Conservation (phyloP, 2,113 vertebrate species). For the Cercopithecus mona region DNA sequence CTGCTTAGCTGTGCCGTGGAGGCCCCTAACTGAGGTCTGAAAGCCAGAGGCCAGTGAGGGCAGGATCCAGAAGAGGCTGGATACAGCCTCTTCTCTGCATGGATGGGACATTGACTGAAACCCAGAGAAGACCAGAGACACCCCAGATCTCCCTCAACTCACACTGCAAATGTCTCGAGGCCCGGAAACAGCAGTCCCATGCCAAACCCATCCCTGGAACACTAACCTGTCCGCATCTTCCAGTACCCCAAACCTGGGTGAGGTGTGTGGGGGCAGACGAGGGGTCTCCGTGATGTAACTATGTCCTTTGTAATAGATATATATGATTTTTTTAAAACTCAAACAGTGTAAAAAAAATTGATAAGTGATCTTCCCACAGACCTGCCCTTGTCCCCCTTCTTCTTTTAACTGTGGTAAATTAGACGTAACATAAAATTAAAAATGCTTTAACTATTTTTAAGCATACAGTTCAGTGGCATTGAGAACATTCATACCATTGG, state of each 20-base stretch:
- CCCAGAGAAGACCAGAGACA: not conserved
- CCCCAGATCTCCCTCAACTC: not conserved
- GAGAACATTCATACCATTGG: rapidly evolving
- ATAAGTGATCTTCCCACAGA: not conserved
- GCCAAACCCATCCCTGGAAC: not conserved
- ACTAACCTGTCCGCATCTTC: not conserved
- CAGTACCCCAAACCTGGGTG: rapidly evolving
- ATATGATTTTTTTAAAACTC: not conserved
- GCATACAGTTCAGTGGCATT: rapidly evolving
- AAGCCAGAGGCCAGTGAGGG: not conserved
- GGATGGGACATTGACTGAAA: not conserved
- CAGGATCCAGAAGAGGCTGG: too few species aligned
- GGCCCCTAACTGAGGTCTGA: not conserved
- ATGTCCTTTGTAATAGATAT: not conserved
- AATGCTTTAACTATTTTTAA: not conserved
- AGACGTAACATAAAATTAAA: rapidly evolving
- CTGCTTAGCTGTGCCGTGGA: not conserved
- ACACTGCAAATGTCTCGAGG: not conserved
- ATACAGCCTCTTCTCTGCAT: not conserved
- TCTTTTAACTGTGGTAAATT: not conserved
- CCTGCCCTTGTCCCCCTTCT: rapidly evolving
- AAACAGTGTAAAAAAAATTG: not conserved
- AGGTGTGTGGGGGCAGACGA: not conserved
- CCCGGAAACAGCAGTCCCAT: rapidly evolving
- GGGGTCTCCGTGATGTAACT: not conserved